Evolutionary conservation across 2,888 invertebrate genomes (phyloP).

Genomic region (Parnassius apollo): DNA sequence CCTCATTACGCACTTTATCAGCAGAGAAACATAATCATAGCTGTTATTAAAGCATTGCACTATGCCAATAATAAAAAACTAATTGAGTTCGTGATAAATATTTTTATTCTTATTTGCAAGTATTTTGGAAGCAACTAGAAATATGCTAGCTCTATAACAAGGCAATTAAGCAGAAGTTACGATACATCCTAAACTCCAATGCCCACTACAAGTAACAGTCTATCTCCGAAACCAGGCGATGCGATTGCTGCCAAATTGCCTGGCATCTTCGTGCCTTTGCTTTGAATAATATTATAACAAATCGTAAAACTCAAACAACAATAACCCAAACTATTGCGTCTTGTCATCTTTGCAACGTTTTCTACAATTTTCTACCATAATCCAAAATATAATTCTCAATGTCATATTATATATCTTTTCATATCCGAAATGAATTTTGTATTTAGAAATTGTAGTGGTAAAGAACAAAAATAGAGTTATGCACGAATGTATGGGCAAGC

Average conservation of each 20-base stretch:
- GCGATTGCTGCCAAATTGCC: constrained; percentile 25
- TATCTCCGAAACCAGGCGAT: constrained; percentile 21
- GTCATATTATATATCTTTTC: too few relatives aligned
- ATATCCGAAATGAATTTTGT: too few relatives aligned
- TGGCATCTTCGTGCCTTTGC: constrained; percentile 14
- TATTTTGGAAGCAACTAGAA: background rate
- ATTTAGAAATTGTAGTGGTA: too few relatives aligned
- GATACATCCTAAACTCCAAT: constrained; percentile 12
- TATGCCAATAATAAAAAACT: too few relatives aligned
- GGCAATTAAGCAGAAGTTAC: constrained; percentile 20
- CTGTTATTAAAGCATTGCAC: too few relatives aligned
- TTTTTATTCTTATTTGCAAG: background rate
- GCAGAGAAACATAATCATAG: too few relatives aligned
- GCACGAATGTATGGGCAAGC: too few relatives aligned
- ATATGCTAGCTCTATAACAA: constrained; percentile 7
- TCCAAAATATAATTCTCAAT: too few relatives aligned
- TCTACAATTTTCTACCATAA: too few relatives aligned
- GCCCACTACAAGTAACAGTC: constrained; percentile 22
- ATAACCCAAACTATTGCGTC: constrained; percentile 1
- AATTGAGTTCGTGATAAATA: too few relatives aligned
- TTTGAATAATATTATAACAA: constrained; percentile 27
- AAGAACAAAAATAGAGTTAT: too few relatives aligned
- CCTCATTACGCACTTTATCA: too few relatives aligned
- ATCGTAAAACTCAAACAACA: constrained; percentile 12
- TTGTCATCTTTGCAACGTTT: background rate